Conservation (phyloP, 2,797 vertebrate species). For the Buceros bicornis region DNA sequence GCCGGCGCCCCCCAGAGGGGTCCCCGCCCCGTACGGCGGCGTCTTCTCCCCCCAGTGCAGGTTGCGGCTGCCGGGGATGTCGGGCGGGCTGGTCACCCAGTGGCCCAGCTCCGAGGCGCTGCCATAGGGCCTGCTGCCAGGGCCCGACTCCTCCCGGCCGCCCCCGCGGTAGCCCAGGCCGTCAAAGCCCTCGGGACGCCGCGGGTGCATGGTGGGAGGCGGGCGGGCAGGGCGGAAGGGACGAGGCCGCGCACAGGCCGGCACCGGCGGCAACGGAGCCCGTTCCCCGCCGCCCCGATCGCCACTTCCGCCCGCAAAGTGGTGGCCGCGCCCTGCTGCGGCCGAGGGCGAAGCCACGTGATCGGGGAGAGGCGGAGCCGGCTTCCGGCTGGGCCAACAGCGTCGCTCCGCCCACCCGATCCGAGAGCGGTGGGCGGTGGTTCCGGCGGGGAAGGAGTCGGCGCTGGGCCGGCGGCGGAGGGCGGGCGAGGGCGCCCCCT, state of each 20-base stretch:
- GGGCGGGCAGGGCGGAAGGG: neutral
- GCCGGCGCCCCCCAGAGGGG: slow-evolving; percentile 53
- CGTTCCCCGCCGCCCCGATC: rapidly evolving
- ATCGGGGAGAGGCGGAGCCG: neutral
- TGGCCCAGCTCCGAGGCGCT: slow-evolving; percentile 83
- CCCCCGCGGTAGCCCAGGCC: slow-evolving; percentile 86
- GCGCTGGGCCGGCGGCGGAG: rapidly evolving
- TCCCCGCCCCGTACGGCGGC: slow-evolving; percentile 81
- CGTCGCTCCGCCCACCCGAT: neutral
- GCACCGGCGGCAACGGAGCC: rapidly evolving
- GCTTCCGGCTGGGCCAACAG: neutral
- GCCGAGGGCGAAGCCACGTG: rapidly evolving
- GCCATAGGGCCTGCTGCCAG: slow-evolving; percentile 81
- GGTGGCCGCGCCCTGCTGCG: rapidly evolving
- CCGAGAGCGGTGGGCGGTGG: neutral
- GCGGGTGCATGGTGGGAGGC: slow-evolving; percentile 85
- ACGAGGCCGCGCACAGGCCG: neutral
- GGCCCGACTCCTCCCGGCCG: slow-evolving; percentile 82
- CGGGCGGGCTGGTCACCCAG: slow-evolving; percentile 92
- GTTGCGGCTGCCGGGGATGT: slow-evolving; percentile 94
- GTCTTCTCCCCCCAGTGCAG: slow-evolving; percentile 89
- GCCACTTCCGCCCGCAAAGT: neutral
- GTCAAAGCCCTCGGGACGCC: slow-evolving; percentile 92
- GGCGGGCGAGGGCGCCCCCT: neutral
- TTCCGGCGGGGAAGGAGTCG: neutral